A percentile compares a stretch with the other conserved stretches of the same genome.
phyloP scores from a whole-genome alignment of 2,888 invertebrate genomes.

The Cheilosia variabilis region DNA sequence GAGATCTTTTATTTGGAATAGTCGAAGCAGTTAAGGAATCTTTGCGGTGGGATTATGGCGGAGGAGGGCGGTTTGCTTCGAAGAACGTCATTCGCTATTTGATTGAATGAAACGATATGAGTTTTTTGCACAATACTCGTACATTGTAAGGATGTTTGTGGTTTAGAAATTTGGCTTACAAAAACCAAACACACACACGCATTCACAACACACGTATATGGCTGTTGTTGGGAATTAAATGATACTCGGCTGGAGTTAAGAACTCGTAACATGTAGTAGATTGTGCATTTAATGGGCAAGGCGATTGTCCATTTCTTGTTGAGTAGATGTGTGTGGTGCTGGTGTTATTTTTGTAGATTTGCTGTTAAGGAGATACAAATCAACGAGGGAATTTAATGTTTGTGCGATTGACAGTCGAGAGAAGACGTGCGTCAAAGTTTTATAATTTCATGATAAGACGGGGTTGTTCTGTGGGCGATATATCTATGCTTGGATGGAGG shows the following conservation, averaged over 20 bases:
- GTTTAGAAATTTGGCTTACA: constrained; percentile 40
- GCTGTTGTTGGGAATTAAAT: constrained; percentile 22
- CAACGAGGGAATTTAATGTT: constrained; percentile 35
- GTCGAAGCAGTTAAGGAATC: constrained; percentile 63
- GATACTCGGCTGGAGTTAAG: constrained; percentile 39
- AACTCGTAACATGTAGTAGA: constrained; percentile 67
- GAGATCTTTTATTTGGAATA: constrained; percentile 46
- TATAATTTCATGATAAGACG: constrained; percentile 40
- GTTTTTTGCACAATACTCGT: constrained; percentile 18
- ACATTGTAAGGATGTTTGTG: constrained; percentile 10
- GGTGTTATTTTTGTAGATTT: constrained; percentile 48
- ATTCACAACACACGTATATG: neutral
- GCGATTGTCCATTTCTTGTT: constrained; percentile 62
- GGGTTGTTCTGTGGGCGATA: neutral
- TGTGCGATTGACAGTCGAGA: constrained; percentile 45
- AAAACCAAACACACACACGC: constrained; percentile 39
- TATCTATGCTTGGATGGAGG: neutral
- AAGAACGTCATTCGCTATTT: constrained; percentile 57
- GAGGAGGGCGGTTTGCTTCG: constrained; percentile 42
- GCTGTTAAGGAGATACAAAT: constrained; percentile 38
- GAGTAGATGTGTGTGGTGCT: constrained; percentile 12
- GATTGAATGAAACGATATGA: constrained; percentile 71
- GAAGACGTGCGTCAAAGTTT: constrained; percentile 45
- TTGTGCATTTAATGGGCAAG: constrained; percentile 69
- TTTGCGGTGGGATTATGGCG: constrained; percentile 46